Conservation (phyloP, 2,113 vertebrate species). For the Hemiprocne comata region DNA sequence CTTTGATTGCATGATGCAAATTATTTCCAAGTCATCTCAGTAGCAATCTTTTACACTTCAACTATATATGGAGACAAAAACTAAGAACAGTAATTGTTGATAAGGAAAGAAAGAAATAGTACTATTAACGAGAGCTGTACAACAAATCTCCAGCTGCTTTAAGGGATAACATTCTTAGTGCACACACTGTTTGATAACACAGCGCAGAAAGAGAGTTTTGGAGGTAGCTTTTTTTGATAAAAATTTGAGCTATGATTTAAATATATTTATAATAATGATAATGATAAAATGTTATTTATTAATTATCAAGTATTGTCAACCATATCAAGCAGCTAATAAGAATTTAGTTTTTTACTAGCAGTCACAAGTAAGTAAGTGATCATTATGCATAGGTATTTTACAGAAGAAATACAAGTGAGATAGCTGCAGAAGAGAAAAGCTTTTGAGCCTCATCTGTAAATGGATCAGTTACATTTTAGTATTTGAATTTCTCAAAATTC, state of each 20-base stretch:
- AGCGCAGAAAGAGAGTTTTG: background rate
- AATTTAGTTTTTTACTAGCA: background rate
- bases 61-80: background rate
- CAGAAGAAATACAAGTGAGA: background rate
- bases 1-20: background rate
- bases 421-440: background rate
- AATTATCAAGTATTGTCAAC: background rate
- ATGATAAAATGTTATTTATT: background rate
- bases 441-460: background rate
- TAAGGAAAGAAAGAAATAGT: background rate
- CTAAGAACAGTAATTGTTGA: background rate
- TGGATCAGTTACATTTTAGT: background rate
- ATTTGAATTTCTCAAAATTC: background rate
- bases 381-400: background rate
- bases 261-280: background rate
- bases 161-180: background rate
- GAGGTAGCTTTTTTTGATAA: background rate
- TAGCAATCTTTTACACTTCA: background rate
- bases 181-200: background rate
- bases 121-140: background rate
- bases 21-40: background rate
- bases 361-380: background rate
- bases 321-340: background rate
- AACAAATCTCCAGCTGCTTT: background rate
- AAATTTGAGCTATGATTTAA: background rate